Evolutionary conservation across 2,888 invertebrate species (phyloP).

Genomic region (Clanis bilineata): DNA sequence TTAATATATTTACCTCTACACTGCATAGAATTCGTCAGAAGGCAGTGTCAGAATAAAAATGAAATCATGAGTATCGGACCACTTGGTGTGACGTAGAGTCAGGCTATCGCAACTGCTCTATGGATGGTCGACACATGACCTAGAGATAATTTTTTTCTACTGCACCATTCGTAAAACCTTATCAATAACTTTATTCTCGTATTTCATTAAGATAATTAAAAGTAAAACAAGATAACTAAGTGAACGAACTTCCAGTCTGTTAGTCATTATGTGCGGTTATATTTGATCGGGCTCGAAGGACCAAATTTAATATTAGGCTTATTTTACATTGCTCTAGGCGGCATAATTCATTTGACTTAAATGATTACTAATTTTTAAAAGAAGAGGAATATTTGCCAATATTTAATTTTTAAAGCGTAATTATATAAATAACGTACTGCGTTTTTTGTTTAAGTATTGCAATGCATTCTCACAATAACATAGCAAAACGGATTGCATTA

Average conservation of each 20-base stretch:
- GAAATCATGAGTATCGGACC: slow-evolving; percentile 42
- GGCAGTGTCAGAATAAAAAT: too few relatives aligned
- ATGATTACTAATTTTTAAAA: too few relatives aligned
- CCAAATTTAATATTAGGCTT: not conserved
- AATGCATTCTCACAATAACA: too few relatives aligned
- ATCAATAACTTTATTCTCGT: not conserved
- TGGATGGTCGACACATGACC: slow-evolving; percentile 30
- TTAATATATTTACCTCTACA: too few relatives aligned
- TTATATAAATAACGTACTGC: too few relatives aligned
- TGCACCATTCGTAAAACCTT: not conserved
- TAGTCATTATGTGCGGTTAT: not conserved
- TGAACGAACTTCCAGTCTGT: not conserved
- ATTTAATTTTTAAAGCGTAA: too few relatives aligned
- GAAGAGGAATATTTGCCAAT: too few relatives aligned
- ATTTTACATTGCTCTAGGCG: too few relatives aligned
- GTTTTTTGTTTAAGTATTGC: too few relatives aligned
- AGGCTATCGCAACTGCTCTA: slow-evolving; percentile 26
- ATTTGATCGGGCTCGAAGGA: slow-evolving; percentile 1
- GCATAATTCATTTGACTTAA: too few relatives aligned
- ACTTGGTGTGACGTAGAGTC: slow-evolving; percentile 27
- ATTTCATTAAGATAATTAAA: not conserved
- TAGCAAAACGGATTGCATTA: too few relatives aligned
- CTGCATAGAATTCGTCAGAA: too few relatives aligned
- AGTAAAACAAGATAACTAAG: not conserved
- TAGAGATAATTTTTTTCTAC: slow-evolving; percentile 21